Evolutionary conservation across 2,113 vertebrate genomes (phyloP), one percentile per base, ranked within the genome.

Genomic region (Hyaena hyaena): DNA sequence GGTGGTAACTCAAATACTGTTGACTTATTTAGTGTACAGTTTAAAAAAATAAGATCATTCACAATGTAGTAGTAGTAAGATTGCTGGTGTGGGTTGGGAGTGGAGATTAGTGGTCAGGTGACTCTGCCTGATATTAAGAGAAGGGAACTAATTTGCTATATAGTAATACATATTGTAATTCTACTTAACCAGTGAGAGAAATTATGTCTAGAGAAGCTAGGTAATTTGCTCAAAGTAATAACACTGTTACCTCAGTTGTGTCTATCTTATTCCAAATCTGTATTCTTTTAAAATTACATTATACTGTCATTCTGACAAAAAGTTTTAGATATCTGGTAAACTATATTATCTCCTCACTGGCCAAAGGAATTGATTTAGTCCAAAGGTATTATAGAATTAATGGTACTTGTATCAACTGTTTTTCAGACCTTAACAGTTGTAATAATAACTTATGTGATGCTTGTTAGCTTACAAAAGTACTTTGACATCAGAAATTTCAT

Each of bases 201-300:
- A 19, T 23, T 48, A 0, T 39, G 23, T 79, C 84, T 87, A 74
- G 35, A 88, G 65, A 94, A 31, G 74, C 43, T 53, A 74, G 81
- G 5, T 88, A 16, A 65, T 92, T 85, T 76, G 43, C 43, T 77
- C 43, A 82, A 74, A 45, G 33, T 87, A n/a, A 69, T 90, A 76
- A 28, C 19, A 68, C 26, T 96, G 24, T 58, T 85, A 73, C 63
- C 31, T 95, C 43, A 12, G 4, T 45, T 84, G 63, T 8, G 43
- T 17, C 19, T 48, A 45, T 88, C 71, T 80, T 81, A 87, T 73
- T 93, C 28, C 71, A 79, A 79, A 96, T 65, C 45, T 4, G 8
- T 45, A 26, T 91, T 96, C 63, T 93, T 96, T 91, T 79, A 48
- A 93, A 88, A 84, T 79, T 79, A 45, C 14, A 28, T 74, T 65